Base-by-base conservation (phyloP, 2,888 invertebrate species). In the Drosophila nr. medialis region DNA sequence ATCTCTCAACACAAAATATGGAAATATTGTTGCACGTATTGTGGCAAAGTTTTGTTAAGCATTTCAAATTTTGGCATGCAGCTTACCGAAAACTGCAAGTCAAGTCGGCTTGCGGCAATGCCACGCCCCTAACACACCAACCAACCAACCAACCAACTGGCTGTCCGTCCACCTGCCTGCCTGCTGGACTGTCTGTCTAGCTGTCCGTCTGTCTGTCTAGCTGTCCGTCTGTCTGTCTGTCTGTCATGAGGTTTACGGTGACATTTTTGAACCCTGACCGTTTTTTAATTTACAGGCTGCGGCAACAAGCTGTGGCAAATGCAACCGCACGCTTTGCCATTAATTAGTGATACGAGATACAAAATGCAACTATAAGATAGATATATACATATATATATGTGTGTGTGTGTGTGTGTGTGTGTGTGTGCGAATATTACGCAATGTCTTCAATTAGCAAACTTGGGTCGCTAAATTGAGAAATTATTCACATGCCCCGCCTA, bases 241-340 rank as follows among this genome's bases (percentile, higher is more conserved):
- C 11, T 27, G 73, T 72, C 67, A 54, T 58, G 67, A 63, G 67
- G 55, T 59, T 80, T 75, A 65, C 78, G 69, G 64, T 87, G 85
- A 89, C 87, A 81, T 74, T 74, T 74, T 67, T 89, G 87, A 86
- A 85, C 85, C 72, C 82, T 86, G 79, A 78, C 83, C 86, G 78
- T 68, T 74, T 85, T 45, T 80, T 76, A 86, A 74, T 74, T 69
- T 63, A 53, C 74, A 67, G 69, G 34, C 64, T 55, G 75, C 75
- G 48, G 49, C 58, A 55, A 50, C 30, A 56, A 11, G 55, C 55
- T 18, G 55, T 38, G 55, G 61, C 58, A 45, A 66, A 30, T 66
- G 77, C 68, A 50, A 69, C 60, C 40, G 71, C 78, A 70, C 72
- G 61, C 50, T 70, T 66, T 63, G 80, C 72, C 89, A 84, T 89